These are phyloP conservation scores for Myotis daubentonii DNA, from an alignment of 2,797 vertebrate genomes.

Conservation along the genomic window DNA sequence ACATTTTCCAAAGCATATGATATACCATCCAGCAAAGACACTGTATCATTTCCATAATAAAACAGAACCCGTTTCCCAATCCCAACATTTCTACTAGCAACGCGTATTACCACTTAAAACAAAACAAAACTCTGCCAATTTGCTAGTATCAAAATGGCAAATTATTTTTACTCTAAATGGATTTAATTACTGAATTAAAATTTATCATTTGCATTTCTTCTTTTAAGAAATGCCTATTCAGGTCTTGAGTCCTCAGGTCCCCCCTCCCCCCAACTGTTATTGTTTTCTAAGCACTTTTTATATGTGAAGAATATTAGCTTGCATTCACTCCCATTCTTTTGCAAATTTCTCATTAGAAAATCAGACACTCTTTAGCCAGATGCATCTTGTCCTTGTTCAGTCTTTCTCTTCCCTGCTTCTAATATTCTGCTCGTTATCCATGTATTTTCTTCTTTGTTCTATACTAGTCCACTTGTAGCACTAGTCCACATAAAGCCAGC, in stretches of 20 bases:
- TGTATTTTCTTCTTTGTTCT: background rate
- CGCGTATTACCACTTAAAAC: background rate
- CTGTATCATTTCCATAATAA: constrained; percentile 1
- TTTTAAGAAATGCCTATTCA: background rate
- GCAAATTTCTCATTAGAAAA: background rate
- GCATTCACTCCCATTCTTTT: background rate
- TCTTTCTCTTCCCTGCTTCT: background rate
- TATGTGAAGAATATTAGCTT: background rate
- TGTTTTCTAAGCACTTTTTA: constrained; percentile 21
- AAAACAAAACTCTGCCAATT: background rate
- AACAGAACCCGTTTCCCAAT: constrained; percentile 13
- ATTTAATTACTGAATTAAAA: background rate
- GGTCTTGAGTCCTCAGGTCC: background rate
- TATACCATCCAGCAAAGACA: background rate
- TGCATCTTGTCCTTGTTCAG: background rate
- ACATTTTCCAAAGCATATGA: background rate
- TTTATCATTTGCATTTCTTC: background rate
- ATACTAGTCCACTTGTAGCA: background rate
- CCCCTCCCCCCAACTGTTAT: fast-evolving
- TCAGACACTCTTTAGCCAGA: background rate
- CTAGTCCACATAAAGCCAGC: background rate
- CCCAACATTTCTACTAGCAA: background rate
- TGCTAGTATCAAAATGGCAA: background rate
- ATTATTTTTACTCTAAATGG: background rate
- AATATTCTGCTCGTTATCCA: too few relatives aligned